Evolutionary conservation across 2,888 invertebrate species (phyloP).

Genomic region (Syrphus vitripennis): DNA sequence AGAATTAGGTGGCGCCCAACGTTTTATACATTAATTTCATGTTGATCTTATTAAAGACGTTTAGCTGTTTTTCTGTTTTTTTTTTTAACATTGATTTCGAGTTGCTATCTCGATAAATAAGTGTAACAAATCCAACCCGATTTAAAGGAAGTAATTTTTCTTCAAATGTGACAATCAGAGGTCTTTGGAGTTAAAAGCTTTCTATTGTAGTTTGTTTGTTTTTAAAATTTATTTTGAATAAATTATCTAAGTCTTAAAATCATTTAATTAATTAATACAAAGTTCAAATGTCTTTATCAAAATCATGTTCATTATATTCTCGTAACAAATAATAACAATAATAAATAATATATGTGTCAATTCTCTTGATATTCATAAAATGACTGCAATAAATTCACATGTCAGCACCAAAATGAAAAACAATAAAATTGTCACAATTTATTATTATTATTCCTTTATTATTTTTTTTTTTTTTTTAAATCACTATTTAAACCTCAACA

Average conservation of each 20-base stretch:
- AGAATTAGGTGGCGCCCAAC: too few relatives aligned
- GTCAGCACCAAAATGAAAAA: slow-evolving; percentile 36
- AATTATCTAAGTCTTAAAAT: background rate
- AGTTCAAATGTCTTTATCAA: background rate
- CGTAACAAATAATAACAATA: background rate
- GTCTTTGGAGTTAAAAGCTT: background rate
- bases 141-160: too few relatives aligned
- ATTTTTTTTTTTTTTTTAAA: slow-evolving; percentile 38
- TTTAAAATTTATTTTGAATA: background rate
- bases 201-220: background rate
- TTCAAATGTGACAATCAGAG: too few relatives aligned
- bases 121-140: too few relatives aligned
- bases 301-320: background rate
- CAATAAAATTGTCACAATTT: slow-evolving; percentile 55
- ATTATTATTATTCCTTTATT: slow-evolving; percentile 15
- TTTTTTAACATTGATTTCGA: too few relatives aligned
- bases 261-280: background rate
- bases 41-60: too few relatives aligned
- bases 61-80: too few relatives aligned
- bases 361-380: background rate
- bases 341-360: slow-evolving; percentile 7
- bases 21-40: too few relatives aligned
- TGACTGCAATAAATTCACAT: slow-evolving; percentile 21
- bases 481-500: slow-evolving; percentile 32
- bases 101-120: too few relatives aligned